These are phyloP conservation scores for Hippocampus guttulatus DNA, from an alignment of 2,113 vertebrate species.

Conservation along the genomic window DNA sequence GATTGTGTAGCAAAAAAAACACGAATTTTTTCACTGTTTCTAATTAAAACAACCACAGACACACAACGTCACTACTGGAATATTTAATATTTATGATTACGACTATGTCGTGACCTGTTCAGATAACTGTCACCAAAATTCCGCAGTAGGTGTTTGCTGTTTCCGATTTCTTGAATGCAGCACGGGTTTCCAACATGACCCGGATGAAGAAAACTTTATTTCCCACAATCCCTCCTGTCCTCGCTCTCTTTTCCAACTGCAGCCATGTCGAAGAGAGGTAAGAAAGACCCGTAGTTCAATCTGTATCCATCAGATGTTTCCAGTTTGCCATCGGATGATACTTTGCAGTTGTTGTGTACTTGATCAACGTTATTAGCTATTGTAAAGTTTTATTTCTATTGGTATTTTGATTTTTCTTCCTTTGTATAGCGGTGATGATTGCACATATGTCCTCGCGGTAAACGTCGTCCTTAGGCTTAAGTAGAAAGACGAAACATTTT, in stretches of 20 bases:
- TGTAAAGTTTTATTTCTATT: background rate
- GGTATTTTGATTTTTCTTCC: background rate
- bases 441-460: background rate
- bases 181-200: constrained; percentile 20
- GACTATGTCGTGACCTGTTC: too few species aligned
- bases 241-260: constrained; percentile 66
- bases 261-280: constrained; percentile 81
- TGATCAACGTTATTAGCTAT: background rate
- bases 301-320: constrained; percentile 44
- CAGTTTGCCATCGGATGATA: background rate
- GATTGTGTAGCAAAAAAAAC: too few species aligned
- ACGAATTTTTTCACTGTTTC: too few species aligned
- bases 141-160: too few species aligned
- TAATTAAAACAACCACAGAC: too few species aligned
- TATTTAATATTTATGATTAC: too few species aligned
- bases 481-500: background rate
- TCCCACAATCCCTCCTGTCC: constrained; percentile 57
- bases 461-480: background rate
- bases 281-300: constrained; percentile 21
- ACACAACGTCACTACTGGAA: too few species aligned
- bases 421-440: background rate
- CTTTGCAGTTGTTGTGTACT: too few species aligned
- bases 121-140: too few species aligned
- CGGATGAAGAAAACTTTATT: constrained; percentile 59
- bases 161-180: too few species aligned